Percentiles rank a stretch among this genome's conserved stretches.
phyloP scores from a whole-genome alignment of 2,888 invertebrate species.

The Myathropa florea region DNA sequence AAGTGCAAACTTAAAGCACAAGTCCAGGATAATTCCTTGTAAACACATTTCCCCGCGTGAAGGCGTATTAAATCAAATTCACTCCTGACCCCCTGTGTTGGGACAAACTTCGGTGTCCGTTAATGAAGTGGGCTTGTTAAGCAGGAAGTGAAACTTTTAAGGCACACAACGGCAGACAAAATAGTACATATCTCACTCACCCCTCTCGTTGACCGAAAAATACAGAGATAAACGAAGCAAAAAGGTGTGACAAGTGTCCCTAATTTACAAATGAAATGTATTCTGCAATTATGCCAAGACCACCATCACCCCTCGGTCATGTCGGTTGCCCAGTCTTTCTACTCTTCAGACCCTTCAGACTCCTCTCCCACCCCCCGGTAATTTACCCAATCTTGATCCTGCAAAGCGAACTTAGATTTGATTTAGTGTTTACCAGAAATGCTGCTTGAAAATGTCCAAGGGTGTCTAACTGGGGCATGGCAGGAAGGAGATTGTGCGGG shows the following conservation, averaged over 20 bases:
- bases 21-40: not conserved
- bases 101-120: constrained; percentile 57
- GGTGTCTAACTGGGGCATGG: no score
- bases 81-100: not conserved
- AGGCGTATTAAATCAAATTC: constrained; percentile 53
- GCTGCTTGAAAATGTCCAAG: not conserved
- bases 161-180: constrained; percentile 8
- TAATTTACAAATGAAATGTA: constrained; percentile 63
- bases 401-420: not conserved
- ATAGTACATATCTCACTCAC: not conserved
- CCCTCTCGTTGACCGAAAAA: not conserved
- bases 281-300: constrained; percentile 32
- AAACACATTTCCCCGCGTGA: not conserved
- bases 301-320: constrained; percentile 14
- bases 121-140: constrained; percentile 61
- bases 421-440: not conserved
- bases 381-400: not conserved
- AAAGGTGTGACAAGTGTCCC: constrained; percentile 65
- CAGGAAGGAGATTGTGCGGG: not conserved
- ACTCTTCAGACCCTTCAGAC: no score
- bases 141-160: constrained; percentile 23
- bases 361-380: no score
- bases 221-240: constrained; percentile 40
- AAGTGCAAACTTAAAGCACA: not conserved
- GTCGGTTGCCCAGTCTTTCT: no score